Evolutionary conservation across 2,113 vertebrate genomes (phyloP).

Genomic region (Barnardius zonarius): DNA sequence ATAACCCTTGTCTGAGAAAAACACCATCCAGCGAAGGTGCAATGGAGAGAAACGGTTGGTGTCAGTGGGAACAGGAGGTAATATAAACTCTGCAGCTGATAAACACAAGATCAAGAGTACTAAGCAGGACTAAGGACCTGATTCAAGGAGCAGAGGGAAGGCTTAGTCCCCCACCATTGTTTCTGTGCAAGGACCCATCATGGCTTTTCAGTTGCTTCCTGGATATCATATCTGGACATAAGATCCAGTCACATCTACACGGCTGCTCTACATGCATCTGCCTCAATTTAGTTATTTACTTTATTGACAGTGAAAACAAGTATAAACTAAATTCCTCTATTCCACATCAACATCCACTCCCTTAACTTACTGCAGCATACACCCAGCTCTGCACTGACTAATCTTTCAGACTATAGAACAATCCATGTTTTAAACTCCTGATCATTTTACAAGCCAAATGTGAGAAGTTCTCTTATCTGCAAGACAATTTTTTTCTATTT

Average conservation of each 20-base stretch:
- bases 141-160: not conserved
- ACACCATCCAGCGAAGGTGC: not conserved
- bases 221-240: not conserved
- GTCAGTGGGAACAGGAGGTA: not conserved
- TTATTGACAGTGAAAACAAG: rapidly evolving
- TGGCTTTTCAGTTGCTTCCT: not conserved
- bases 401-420: not conserved
- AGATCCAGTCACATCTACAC: not conserved
- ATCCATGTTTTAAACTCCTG: not conserved
- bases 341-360: rapidly evolving
- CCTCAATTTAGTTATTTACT: not conserved
- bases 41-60: not conserved
- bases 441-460: not conserved
- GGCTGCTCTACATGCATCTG: not conserved
- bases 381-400: not conserved
- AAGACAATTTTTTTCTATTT: not conserved
- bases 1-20: not conserved
- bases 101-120: not conserved
- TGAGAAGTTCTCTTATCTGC: not conserved
- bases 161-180: not conserved
- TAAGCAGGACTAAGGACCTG: not conserved
- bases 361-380: not conserved
- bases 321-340: not conserved
- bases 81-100: not conserved
- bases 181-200: not conserved